Percentiles rank a stretch among this genome's conserved stretches.
Evolutionary conservation across 2,888 invertebrate genomes (phyloP).

Genomic region (Harpagoxenus sublaevis): DNA sequence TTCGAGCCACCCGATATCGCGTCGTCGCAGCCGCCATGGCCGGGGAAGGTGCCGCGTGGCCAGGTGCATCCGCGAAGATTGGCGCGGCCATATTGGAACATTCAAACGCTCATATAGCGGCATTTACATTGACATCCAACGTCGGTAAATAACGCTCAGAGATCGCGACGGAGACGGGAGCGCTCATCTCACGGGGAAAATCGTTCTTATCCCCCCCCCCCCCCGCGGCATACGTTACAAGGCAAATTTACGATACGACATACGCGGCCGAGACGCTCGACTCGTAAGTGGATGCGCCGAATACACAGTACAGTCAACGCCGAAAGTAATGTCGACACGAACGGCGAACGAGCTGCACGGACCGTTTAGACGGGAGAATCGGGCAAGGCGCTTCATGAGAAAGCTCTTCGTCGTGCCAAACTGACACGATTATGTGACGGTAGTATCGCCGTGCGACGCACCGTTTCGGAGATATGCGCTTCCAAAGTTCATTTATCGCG

Average conservation of each 20-base stretch:
- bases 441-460: conserved; percentile 59
- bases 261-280: conserved; percentile 73
- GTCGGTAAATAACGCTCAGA: conserved; percentile 66
- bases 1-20: neutral
- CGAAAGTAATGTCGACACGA: conserved; percentile 56
- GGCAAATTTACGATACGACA: conserved; percentile 67
- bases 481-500: conserved; percentile 62
- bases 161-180: conserved; percentile 65
- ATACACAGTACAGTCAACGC: conserved; percentile 73
- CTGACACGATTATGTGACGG: conserved; percentile 78
- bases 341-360: neutral
- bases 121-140: conserved; percentile 68
- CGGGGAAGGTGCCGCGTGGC: conserved; percentile 1
- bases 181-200: conserved; percentile 51
- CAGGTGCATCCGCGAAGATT: conserved; percentile 65
- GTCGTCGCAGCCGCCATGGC: neutral
- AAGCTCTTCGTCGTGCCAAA: conserved; percentile 78
- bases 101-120: conserved; percentile 80
- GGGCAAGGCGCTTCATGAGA: conserved; percentile 80
- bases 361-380: conserved; percentile 78
- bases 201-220: conserved; percentile 61
- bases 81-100: conserved; percentile 74
- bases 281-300: conserved; percentile 69
- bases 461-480: conserved; percentile 73
- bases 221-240: conserved; percentile 36